Percentiles rank a stretch among this genome's conserved stretches.
Conservation (phyloP, 1,140 invertebrate species). For the Trichonephila clavata region DNA sequence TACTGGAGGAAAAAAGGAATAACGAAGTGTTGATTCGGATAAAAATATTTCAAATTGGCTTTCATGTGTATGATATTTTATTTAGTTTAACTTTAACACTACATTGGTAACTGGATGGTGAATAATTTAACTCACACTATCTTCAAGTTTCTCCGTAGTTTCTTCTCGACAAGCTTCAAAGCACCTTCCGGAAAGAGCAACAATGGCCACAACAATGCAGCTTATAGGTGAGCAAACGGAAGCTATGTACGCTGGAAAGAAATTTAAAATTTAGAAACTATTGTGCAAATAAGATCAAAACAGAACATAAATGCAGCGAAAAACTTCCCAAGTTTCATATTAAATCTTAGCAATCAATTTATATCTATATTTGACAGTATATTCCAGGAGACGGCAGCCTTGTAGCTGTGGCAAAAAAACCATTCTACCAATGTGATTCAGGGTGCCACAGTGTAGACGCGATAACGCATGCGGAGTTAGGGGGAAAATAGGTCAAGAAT, state of each 20-base stretch:
- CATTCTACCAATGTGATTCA: no score
- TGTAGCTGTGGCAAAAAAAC: no score
- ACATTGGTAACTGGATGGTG: neutral
- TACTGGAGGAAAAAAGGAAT: neutral
- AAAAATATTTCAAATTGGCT: neutral
- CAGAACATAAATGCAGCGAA: no score
- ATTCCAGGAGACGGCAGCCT: no score
- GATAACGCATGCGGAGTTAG: no score
- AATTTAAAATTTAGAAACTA: neutral
- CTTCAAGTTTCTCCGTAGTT: neutral
- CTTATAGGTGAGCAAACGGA: conserved; percentile 43
- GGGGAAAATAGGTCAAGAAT: no score
- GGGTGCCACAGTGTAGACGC: no score
- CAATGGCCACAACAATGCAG: conserved; percentile 36
- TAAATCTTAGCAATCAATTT: no score
- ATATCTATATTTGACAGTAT: no score
- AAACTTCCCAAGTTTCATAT: no score
- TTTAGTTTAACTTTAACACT: neutral
- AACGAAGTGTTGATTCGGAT: neutral
- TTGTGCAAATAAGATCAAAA: no score
- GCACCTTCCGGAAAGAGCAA: conserved; percentile 21
- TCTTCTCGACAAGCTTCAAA: neutral
- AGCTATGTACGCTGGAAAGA: conserved; percentile 22
- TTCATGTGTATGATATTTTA: neutral
- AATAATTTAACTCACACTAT: conserved; percentile 31